Conservation (phyloP, 2,888 invertebrate species). For the Candidula unifasciata region DNA sequence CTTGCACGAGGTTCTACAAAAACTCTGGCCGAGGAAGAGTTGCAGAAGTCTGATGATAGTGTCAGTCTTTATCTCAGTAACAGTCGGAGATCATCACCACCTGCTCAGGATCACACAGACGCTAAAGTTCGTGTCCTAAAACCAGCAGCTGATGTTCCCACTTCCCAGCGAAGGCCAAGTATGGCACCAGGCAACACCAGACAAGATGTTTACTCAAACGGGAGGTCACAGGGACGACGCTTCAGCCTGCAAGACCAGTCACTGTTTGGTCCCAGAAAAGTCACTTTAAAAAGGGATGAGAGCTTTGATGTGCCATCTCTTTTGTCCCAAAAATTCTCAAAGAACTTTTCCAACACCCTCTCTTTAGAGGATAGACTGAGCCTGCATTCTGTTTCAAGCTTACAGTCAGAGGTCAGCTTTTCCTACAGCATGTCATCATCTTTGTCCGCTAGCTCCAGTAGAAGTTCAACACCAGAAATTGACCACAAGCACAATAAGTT, state of each 20-base stretch:
- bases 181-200: not conserved
- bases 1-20: not conserved
- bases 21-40: not conserved
- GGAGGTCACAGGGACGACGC: not conserved
- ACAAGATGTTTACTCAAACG: not conserved
- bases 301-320: constrained; percentile 15
- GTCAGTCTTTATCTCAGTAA: not conserved
- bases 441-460: too few species aligned
- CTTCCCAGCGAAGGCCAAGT: not conserved
- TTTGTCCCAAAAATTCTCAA: constrained; percentile 4
- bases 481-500: not conserved
- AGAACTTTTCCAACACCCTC: not conserved
- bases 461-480: not conserved
- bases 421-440: not conserved
- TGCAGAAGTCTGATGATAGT: not conserved
- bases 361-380: not conserved
- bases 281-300: not conserved
- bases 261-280: not conserved
- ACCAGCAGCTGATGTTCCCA: not conserved
- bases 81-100: not conserved
- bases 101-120: not conserved
- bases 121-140: not conserved
- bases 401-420: too few species aligned
- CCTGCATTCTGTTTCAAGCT: not conserved
- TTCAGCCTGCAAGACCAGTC: constrained; percentile 12